Conservation (phyloP, 2,113 vertebrate species). For the Rhipidura dahli region DNA sequence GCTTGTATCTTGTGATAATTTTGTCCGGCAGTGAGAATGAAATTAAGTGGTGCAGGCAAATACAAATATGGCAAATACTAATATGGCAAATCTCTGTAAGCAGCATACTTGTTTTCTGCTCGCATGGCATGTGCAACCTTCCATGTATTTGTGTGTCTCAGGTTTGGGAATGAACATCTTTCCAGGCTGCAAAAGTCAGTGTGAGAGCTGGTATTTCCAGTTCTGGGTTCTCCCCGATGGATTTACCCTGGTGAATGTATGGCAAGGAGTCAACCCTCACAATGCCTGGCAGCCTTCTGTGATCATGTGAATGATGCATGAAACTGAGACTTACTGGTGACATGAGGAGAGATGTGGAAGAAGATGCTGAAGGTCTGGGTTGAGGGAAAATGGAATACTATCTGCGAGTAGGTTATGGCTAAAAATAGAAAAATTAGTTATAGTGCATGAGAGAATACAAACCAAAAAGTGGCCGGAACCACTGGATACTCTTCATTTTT, state of each 20-base stretch:
- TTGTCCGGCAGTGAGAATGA: not conserved
- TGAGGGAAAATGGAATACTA: not conserved
- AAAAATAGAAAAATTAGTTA: not conserved
- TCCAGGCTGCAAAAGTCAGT: not conserved
- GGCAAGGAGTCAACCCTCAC: not conserved
- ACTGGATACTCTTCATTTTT: not conserved
- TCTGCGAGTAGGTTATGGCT: not conserved
- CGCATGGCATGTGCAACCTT: not conserved
- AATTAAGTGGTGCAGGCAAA: not conserved
- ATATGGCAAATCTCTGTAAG: not conserved
- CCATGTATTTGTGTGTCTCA: not conserved
- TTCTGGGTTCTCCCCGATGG: not conserved
- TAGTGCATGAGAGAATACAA: not conserved
- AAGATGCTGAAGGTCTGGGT: not conserved
- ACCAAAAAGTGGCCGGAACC: not conserved
- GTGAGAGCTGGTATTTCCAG: not conserved
- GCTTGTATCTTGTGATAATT: not conserved
- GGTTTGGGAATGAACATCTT: not conserved
- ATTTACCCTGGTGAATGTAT: not conserved
- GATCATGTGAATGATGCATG: not conserved
- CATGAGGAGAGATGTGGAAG: not conserved
- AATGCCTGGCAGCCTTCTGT: not conserved
- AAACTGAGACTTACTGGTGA: not conserved
- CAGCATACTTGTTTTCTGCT: not conserved
- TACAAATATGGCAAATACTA: not conserved